Evolutionary conservation across 2,113 vertebrate genomes (phyloP).

Genomic region (Cheilinus undulatus): DNA sequence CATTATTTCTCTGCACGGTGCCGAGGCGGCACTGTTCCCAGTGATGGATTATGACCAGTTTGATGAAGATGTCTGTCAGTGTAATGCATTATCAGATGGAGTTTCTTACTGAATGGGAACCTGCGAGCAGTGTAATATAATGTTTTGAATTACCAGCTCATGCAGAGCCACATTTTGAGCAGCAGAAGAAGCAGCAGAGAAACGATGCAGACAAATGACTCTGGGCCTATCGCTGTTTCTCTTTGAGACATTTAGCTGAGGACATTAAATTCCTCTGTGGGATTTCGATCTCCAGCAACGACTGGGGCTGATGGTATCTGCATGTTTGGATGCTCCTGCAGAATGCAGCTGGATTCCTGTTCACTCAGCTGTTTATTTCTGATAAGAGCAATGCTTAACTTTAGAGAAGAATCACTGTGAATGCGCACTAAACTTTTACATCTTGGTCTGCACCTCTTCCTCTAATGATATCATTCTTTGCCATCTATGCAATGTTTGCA

Average conservation of each 20-base stretch:
- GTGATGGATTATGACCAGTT: slow-evolving; percentile 62
- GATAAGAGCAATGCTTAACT: neutral
- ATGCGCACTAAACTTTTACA: neutral
- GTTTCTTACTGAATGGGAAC: slow-evolving; percentile 44
- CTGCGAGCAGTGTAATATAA: slow-evolving; percentile 27
- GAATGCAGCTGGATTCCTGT: neutral
- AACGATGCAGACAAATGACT: slow-evolving; percentile 39
- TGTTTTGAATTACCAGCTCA: slow-evolving; percentile 36
- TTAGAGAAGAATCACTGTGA: neutral
- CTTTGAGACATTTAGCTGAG: slow-evolving; percentile 19
- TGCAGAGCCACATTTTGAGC: slow-evolving; percentile 11
- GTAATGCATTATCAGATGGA: slow-evolving; percentile 45
- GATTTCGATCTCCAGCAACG: slow-evolving; percentile 25
- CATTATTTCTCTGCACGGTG: slow-evolving; percentile 44
- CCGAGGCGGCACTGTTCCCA: slow-evolving; percentile 23
- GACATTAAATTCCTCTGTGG: slow-evolving; percentile 18
- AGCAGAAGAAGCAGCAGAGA: neutral
- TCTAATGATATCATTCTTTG: too few relatives aligned
- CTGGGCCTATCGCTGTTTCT: slow-evolving; percentile 15
- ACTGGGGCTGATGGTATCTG: slow-evolving; percentile 22
- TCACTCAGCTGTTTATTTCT: slow-evolving; percentile 13
- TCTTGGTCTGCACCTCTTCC: neutral
- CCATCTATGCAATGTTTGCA: too few relatives aligned
- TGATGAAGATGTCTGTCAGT: slow-evolving; percentile 70
- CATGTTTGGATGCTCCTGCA: slow-evolving; percentile 15